Evolutionary conservation across 2,888 invertebrate species (phyloP).

Genomic region (Rutpela maculata): DNA sequence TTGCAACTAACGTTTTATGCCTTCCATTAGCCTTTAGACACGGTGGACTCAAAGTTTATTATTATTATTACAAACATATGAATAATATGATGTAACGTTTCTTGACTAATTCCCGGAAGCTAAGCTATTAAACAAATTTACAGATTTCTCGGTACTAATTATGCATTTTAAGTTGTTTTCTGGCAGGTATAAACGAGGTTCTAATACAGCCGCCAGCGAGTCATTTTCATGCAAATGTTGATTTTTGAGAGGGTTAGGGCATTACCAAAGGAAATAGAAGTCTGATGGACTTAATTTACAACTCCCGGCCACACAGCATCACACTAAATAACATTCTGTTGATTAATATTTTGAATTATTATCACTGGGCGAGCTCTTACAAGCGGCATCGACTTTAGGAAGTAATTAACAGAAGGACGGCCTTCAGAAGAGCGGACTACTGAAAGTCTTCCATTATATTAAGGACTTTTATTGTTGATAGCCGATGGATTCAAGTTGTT

Average conservation of each 20-base stretch:
- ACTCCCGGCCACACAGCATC: conserved; percentile 41
- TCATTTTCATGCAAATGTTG: conserved; percentile 63
- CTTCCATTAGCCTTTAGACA: neutral
- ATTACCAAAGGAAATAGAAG: conserved; percentile 61
- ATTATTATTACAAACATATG: too few species aligned
- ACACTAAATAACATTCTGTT: conserved; percentile 44
- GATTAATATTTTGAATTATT: conserved; percentile 48
- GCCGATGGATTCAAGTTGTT: conserved; percentile 44
- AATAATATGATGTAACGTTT: neutral
- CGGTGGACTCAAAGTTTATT: neutral
- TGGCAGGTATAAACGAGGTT: conserved; percentile 51
- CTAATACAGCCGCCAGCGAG: conserved; percentile 53
- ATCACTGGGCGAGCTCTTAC: conserved; percentile 32
- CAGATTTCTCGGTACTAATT: conserved; percentile 48
- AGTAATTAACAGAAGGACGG: conserved; percentile 62
- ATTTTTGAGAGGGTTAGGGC: conserved; percentile 53
- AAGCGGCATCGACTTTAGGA: conserved; percentile 36
- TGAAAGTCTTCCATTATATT: conserved; percentile 44
- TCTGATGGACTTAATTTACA: conserved; percentile 62
- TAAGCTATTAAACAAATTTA: conserved; percentile 8
- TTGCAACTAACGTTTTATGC: too few species aligned
- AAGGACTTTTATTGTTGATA: conserved; percentile 45
- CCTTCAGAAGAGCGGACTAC: conserved; percentile 51
- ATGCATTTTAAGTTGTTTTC: conserved; percentile 43
- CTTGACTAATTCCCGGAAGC: conserved; percentile 31